A percentile compares a stretch with the other conserved stretches of the same genome.
Conservation (phyloP, 2,797 vertebrate species). For the Hippoglossus hippoglossus region DNA sequence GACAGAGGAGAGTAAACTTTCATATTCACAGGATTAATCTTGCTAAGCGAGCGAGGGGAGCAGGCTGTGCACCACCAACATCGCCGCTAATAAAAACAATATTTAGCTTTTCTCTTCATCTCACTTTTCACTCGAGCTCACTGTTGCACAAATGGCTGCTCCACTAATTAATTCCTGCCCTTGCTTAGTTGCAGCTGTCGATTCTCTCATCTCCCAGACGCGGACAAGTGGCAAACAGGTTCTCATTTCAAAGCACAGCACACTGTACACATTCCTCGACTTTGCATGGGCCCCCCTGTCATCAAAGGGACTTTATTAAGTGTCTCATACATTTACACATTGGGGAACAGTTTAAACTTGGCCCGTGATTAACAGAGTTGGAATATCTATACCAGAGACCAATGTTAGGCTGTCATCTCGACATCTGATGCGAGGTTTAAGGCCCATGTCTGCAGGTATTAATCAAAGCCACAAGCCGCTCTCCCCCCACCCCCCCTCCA, state of each 20-base stretch:
- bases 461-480: slow-evolving; percentile 79
- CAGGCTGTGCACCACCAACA: slow-evolving; percentile 83
- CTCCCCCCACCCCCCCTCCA: slow-evolving; percentile 35
- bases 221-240: slow-evolving; percentile 86
- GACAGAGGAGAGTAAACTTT: slow-evolving; percentile 70
- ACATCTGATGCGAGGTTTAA: slow-evolving; percentile 74
- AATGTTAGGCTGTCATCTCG: slow-evolving; percentile 81
- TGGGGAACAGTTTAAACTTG: slow-evolving; percentile 84
- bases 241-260: slow-evolving; percentile 83
- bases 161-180: slow-evolving; percentile 83
- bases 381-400: slow-evolving; percentile 81
- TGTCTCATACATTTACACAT: slow-evolving; percentile 86
- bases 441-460: slow-evolving; percentile 80
- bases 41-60: slow-evolving; percentile 63
- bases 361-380: slow-evolving; percentile 77
- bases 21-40: slow-evolving; percentile 79
- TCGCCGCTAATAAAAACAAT: slow-evolving; percentile 85
- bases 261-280: slow-evolving; percentile 79
- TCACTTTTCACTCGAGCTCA: slow-evolving; percentile 49
- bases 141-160: slow-evolving; percentile 67
- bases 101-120: slow-evolving; percentile 83
- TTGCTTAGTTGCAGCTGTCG: slow-evolving; percentile 80
- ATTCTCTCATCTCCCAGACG: slow-evolving; percentile 78
- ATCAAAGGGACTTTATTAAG: slow-evolving; percentile 85
- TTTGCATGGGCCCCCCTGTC: slow-evolving; percentile 74